Percentiles rank a stretch among this genome's conserved stretches.
Conservation (phyloP, 2,888 invertebrate species). For the Strigamia maritima region DNA sequence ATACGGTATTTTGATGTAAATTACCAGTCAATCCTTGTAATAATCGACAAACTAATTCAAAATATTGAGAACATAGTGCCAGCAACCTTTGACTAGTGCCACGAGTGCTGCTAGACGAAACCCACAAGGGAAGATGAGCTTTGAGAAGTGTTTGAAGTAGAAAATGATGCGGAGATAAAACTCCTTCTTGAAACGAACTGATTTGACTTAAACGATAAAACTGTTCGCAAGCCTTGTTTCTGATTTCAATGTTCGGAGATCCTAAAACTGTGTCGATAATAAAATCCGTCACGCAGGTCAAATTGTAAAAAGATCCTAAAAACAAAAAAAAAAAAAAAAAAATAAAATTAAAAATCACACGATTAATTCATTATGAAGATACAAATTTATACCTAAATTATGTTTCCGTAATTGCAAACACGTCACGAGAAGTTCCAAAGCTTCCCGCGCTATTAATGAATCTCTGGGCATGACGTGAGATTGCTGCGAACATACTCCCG, state of each 20-base stretch:
- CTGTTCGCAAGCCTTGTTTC: slow-evolving; percentile 53
- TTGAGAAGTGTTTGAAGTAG: slow-evolving; percentile 52
- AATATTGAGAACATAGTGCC: slow-evolving; percentile 55
- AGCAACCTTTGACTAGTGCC: slow-evolving; percentile 54
- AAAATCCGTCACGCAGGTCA: slow-evolving; percentile 54
- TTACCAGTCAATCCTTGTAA: slow-evolving; percentile 50
- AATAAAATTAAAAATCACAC: background rate
- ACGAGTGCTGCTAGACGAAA: slow-evolving; percentile 52
- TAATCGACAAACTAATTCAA: slow-evolving; percentile 54
- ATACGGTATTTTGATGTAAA: background rate
- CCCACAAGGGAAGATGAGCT: slow-evolving; percentile 56
- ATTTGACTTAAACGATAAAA: slow-evolving; percentile 52
- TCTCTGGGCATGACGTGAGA: slow-evolving; percentile 51
- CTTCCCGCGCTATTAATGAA: slow-evolving; percentile 53
- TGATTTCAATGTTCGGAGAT: slow-evolving; percentile 51
- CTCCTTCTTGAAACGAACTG: slow-evolving; percentile 37
- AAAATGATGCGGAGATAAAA: slow-evolving; percentile 48
- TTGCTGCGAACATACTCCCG: slow-evolving; percentile 53
- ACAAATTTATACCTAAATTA: slow-evolving; percentile 48
- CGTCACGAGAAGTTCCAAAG: slow-evolving; percentile 54
- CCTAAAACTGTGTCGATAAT: slow-evolving; percentile 55
- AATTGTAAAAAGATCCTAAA: slow-evolving; percentile 51
- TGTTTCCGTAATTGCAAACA: slow-evolving; percentile 53
- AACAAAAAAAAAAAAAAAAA: slow-evolving; percentile 36
- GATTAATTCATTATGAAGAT: background rate